Evolutionary conservation across 1,140 invertebrate species (phyloP), one percentile per base, ranked within the genome.

Genomic region (Mylabris phalerata): DNA sequence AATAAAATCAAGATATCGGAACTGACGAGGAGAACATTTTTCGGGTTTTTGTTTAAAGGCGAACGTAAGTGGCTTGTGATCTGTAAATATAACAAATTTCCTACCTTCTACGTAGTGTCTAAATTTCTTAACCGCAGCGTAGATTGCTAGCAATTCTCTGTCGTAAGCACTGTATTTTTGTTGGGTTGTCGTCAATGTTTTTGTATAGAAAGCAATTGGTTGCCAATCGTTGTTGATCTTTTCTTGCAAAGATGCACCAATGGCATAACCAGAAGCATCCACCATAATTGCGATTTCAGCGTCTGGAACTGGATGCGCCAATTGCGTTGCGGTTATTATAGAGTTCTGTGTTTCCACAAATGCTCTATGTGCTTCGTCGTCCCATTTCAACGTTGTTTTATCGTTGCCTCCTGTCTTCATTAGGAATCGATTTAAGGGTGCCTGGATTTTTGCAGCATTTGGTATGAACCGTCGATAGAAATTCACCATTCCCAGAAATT

Each of bases 141-240:
- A 80, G 19, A 77, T 73, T 0, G 75, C 78, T 4, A 79, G 50
- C 1, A 80, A 60, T 63, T 81, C 77, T 4, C 74, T 52, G 55
- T 78, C 75, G 63, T 74, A 79, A 2, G 73, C 64, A 9, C 61
- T 68, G 43, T 77, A 75, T 19, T 71, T 67, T 26, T 55, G 39
- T 61, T 78, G 66, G 0, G 65, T 39, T 11, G 58, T 27, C 3
- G 45, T 64, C 0, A 77, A 48, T 57, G 73, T 74, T 26, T 58
- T 58, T 24, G 48, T 26, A 50, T 48, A 57, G 10, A 50, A 56
- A 19, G 39, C 59, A 10, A 50, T 49, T 42, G 50, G 65, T 55
- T 55, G 56, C 42, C 41, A 66, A 4, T 5, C 40, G 3, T 59
- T 48, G 9, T 62, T 32, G 7, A 32, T 32, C 2, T 39, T 27